Evolutionary conservation across 2,113 vertebrate genomes (phyloP).

Genomic region (Regulus satrapa): DNA sequence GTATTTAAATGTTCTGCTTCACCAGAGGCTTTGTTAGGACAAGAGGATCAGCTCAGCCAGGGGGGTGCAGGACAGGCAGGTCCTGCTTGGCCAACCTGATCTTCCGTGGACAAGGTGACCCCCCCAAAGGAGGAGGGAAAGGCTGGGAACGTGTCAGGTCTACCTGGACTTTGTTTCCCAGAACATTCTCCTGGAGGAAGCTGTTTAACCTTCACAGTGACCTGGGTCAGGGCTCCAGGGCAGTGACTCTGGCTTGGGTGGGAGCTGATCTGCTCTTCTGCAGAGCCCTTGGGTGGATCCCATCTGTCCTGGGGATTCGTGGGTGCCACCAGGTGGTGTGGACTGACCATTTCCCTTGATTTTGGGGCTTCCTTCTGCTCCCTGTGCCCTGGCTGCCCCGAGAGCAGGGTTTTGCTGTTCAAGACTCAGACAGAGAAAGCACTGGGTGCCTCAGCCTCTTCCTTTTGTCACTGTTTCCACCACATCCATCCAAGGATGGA

Average conservation of each 20-base stretch:
- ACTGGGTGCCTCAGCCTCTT: neutral
- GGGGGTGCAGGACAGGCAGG: neutral
- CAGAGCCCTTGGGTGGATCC: neutral
- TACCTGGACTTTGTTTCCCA: neutral
- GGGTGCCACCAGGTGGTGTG: neutral
- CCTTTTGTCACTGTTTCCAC: neutral
- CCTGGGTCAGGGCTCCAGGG: neutral
- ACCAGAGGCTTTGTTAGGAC: neutral
- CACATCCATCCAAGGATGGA: neutral
- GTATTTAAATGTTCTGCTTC: neutral
- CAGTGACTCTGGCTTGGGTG: neutral
- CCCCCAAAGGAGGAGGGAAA: neutral
- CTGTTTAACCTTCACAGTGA: neutral
- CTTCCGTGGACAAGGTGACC: neutral
- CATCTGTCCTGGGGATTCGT: rapidly evolving
- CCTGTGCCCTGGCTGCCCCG: neutral
- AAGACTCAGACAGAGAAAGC: neutral
- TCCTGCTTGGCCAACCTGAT: neutral
- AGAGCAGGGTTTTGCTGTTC: neutral
- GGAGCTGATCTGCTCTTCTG: neutral
- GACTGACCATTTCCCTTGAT: neutral
- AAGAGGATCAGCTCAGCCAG: neutral
- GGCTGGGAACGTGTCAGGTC: neutral
- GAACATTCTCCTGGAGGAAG: neutral
- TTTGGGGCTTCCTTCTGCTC: neutral